Percentiles rank a stretch among this genome's conserved stretches.
Evolutionary conservation across 2,113 vertebrate genomes (phyloP).

Genomic region (Microtus montanus): DNA sequence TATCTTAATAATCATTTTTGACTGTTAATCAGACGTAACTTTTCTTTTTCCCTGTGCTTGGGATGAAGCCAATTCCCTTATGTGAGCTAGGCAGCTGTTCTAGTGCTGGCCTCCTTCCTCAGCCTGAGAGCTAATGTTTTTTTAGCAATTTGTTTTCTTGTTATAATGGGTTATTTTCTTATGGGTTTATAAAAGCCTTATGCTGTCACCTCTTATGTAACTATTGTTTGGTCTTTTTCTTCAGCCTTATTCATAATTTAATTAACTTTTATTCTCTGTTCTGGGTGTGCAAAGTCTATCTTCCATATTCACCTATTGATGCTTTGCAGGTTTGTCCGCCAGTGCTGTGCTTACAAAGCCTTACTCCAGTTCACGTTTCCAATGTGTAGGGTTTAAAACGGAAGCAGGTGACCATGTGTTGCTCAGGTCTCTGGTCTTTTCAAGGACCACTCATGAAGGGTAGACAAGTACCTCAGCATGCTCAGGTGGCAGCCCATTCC

Average conservation of each 20-base stretch:
- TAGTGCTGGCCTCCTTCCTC: not conserved
- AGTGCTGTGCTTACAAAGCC: not conserved
- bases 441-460: not conserved
- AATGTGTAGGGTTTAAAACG: not conserved
- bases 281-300: not conserved
- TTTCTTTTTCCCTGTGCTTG: no score
- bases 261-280: not conserved
- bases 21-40: not conserved
- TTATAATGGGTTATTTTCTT: not conserved
- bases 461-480: not conserved
- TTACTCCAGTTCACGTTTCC: not conserved
- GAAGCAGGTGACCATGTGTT: not conserved
- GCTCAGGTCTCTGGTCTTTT: not conserved
- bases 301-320: not conserved
- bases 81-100: not conserved
- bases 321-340: not conserved
- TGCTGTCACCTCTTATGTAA: not conserved
- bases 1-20: constrained; percentile 44
- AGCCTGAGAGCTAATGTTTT: not conserved
- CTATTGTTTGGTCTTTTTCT: not conserved
- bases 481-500: not conserved
- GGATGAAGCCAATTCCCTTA: not conserved
- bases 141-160: not conserved
- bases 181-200: not conserved
- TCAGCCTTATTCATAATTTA: not conserved